Conservation (phyloP, 2,113 vertebrate species). For the Acrocephalus kingi region DNA sequence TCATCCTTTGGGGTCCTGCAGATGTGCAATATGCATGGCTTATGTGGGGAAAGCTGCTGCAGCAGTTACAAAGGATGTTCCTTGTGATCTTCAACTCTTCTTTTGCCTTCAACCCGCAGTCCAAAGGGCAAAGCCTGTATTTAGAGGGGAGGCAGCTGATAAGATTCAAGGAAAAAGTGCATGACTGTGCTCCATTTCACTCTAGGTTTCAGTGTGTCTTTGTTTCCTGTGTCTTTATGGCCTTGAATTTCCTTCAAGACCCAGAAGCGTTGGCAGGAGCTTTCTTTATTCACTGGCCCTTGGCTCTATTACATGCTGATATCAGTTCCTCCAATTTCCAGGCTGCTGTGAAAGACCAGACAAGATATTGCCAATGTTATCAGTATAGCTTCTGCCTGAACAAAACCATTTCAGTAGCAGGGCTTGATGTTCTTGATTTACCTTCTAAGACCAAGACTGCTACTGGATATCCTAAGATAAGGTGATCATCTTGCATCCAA, state of each 20-base stretch:
- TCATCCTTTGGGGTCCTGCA: neutral
- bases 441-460: neutral
- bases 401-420: neutral
- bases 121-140: neutral
- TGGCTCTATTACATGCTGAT: neutral
- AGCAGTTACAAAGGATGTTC: neutral
- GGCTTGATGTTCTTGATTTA: constrained; percentile 14
- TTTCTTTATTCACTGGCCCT: neutral
- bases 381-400: neutral
- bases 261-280: neutral
- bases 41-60: neutral
- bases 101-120: neutral
- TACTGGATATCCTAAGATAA: constrained; percentile 33
- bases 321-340: neutral
- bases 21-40: neutral
- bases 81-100: neutral
- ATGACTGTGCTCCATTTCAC: neutral
- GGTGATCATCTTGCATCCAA: constrained; percentile 27
- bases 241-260: neutral
- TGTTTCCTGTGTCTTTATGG: neutral
- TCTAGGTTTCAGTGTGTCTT: neutral
- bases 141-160: neutral
- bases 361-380: neutral
- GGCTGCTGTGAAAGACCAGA: neutral
- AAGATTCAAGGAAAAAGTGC: neutral